These are phyloP conservation scores for Octodon degus DNA, from an alignment of 2,113 vertebrate species.

Conservation along the genomic window DNA sequence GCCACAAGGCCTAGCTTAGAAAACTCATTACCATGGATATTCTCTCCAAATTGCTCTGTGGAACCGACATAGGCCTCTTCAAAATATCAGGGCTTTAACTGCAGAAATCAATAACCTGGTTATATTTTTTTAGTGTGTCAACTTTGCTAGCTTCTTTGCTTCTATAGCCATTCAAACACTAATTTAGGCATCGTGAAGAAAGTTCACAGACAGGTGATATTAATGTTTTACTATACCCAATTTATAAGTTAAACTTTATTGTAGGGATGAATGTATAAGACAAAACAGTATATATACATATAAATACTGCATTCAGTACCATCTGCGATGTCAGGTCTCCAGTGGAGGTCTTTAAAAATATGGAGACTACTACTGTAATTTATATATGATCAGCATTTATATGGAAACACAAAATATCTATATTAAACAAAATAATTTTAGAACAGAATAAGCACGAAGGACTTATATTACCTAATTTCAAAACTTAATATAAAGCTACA, in stretches of 20 bases:
- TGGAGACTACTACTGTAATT: not conserved
- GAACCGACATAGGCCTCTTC: not conserved
- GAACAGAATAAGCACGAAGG: not conserved
- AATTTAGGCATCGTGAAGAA: not conserved
- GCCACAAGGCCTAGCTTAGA: not conserved
- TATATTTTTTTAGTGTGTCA: not conserved
- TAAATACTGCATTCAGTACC: not conserved
- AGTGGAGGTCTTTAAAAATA: not conserved
- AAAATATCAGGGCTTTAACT: not conserved
- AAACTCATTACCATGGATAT: not conserved
- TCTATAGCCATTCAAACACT: not conserved
- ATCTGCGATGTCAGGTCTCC: not conserved
- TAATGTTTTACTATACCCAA: not conserved
- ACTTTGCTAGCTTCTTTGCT: not conserved
- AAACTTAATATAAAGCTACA: slow-evolving; percentile 32
- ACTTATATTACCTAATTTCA: not conserved
- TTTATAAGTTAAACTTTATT: not conserved
- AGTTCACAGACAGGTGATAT: not conserved
- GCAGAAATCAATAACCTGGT: not conserved
- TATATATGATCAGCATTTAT: slow-evolving; percentile 10
- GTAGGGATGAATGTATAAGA: not conserved
- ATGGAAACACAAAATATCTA: not conserved
- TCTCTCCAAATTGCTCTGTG: not conserved
- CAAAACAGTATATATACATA: not conserved
- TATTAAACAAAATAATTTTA: slow-evolving; percentile 29